Percentiles rank a stretch among this genome's conserved stretches.
Evolutionary conservation across 2,888 invertebrate species (phyloP).

Genomic region (Gymnocheta viridis): DNA sequence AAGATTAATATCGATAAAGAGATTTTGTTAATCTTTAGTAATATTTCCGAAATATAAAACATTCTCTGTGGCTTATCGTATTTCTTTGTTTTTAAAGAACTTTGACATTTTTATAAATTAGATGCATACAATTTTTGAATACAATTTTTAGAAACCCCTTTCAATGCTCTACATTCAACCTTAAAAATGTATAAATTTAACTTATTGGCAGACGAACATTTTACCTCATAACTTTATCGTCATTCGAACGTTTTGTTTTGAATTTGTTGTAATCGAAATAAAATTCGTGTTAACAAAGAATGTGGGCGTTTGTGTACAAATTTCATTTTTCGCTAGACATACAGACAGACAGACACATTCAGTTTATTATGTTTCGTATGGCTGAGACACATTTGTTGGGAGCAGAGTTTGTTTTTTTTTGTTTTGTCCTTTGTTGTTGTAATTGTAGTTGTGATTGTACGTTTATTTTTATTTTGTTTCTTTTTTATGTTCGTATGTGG

Average conservation of each 20-base stretch:
- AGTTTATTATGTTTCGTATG: neutral
- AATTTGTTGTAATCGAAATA: neutral
- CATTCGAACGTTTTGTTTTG: neutral
- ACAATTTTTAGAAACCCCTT: no score
- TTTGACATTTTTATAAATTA: no score
- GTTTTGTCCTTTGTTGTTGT: no score
- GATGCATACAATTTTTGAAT: no score
- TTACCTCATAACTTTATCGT: neutral
- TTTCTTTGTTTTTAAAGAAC: no score
- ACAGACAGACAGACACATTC: neutral
- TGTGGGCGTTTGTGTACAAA: constrained; percentile 46
- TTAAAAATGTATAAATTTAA: neutral
- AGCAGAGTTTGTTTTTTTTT: neutral
- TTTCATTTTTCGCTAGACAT: neutral
- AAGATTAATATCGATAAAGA: no score
- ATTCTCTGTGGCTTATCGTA: no score
- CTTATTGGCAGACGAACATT: neutral
- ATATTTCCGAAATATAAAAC: no score
- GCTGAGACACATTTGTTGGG: neutral
- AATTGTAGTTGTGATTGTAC: no score
- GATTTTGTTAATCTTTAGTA: no score
- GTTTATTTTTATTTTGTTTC: neutral
- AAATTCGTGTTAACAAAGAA: neutral
- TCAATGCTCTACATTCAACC: no score
- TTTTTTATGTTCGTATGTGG: neutral